Percentiles rank a stretch among this genome's conserved stretches.
phyloP scores from a whole-genome alignment of 1,140 invertebrate species.

The Heliothis subflexa region DNA sequence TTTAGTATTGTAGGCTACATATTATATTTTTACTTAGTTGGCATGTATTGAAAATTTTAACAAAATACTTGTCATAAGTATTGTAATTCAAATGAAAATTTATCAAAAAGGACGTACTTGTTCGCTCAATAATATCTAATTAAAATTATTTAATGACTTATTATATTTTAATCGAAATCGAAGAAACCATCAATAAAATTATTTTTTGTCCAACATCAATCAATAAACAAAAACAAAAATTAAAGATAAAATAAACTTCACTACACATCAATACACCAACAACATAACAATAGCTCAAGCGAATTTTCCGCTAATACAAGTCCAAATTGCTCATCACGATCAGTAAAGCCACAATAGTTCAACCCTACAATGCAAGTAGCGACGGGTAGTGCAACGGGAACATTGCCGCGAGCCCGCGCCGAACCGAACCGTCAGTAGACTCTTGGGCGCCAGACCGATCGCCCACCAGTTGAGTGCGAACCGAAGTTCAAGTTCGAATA shows the following conservation, averaged over 20 bases:
- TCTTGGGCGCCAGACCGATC: slow-evolving; percentile 64
- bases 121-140: too few species aligned
- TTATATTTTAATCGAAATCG: too few species aligned
- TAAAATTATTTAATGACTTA: too few species aligned
- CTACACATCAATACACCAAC: neutral
- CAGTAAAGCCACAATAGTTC: slow-evolving; percentile 27
- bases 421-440: slow-evolving; percentile 66
- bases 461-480: slow-evolving; percentile 66
- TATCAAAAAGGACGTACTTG: too few species aligned
- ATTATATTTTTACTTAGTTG: too few species aligned
- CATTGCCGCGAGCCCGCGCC: slow-evolving; percentile 48
- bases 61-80: neutral
- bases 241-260: neutral
- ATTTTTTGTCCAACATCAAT: neutral
- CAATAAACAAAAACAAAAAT: neutral
- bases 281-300: neutral
- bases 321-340: slow-evolving; percentile 14
- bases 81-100: too few species aligned
- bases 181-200: too few species aligned
- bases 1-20: too few species aligned
- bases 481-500: slow-evolving; percentile 65
- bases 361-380: slow-evolving; percentile 29
- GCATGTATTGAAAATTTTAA: too few species aligned
- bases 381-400: slow-evolving; percentile 5
- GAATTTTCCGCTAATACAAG: neutral